These are phyloP conservation scores for Prunella fulvescens DNA, from an alignment of 2,113 vertebrate species.

Conservation along the genomic window DNA sequence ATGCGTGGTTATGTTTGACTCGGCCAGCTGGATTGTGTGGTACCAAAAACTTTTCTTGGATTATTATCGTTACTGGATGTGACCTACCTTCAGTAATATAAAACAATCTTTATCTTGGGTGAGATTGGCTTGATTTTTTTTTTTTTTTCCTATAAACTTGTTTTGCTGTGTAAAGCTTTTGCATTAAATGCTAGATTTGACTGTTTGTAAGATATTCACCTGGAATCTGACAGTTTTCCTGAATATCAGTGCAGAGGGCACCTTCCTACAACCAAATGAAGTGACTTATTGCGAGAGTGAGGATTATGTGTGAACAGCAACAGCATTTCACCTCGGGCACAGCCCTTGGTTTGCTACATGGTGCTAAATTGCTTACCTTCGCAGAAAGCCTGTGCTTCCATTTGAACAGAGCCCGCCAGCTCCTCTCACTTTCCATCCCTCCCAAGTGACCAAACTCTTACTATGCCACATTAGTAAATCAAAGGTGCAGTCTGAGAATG, in stretches of 20 bases:
- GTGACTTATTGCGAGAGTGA: background rate
- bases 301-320: background rate
- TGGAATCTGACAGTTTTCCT: slow-evolving; percentile 8
- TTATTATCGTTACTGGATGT: slow-evolving; percentile 4
- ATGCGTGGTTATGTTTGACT: background rate
- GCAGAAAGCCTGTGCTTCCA: background rate
- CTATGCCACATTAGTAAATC: background rate
- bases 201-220: background rate
- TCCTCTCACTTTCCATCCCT: background rate
- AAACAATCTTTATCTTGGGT: slow-evolving; percentile 28
- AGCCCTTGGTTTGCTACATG: background rate
- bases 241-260: background rate
- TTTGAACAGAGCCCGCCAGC: background rate
- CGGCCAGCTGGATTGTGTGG: background rate
- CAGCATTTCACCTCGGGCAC: background rate
- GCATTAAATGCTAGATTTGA: slow-evolving; percentile 34
- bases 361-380: background rate
- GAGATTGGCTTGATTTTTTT: background rate
- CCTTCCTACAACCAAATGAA: background rate
- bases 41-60: slow-evolving; percentile 46
- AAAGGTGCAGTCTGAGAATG: background rate
- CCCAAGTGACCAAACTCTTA: background rate
- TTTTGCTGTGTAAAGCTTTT: slow-evolving; percentile 39
- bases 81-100: slow-evolving; percentile 40
- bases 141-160: background rate